A percentile compares a stretch with the other conserved stretches of the same genome.
Conservation (phyloP, 2,888 invertebrate species). For the Tenodera sinensis region DNA sequence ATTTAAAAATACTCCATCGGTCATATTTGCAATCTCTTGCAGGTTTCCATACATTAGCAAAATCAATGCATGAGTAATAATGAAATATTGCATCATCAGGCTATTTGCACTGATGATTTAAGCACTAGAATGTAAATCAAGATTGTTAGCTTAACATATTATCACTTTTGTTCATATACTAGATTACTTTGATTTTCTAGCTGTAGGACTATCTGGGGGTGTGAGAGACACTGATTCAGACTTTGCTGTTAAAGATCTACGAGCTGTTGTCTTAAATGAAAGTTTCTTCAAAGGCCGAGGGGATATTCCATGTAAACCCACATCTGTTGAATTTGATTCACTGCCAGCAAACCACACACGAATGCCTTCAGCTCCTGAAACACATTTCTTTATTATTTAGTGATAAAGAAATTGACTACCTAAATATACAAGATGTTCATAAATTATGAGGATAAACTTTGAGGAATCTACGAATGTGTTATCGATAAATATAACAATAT, state of each 20-base stretch:
- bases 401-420: too few relatives aligned
- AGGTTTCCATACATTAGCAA: background rate
- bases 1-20: background rate
- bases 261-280: conserved; percentile 54
- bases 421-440: too few relatives aligned
- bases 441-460: too few relatives aligned
- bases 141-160: background rate
- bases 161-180: background rate
- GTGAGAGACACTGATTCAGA: conserved; percentile 34
- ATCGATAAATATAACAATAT: too few relatives aligned
- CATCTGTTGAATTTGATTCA: conserved; percentile 34
- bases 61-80: background rate
- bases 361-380: conserved; percentile 37
- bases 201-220: conserved; percentile 38
- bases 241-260: conserved; percentile 27
- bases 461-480: too few relatives aligned
- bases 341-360: conserved; percentile 54
- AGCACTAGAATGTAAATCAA: background rate
- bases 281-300: conserved; percentile 69
- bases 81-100: background rate
- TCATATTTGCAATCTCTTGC: background rate
- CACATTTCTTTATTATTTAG: conserved; percentile 17
- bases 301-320: conserved; percentile 52
- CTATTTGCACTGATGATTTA: background rate
- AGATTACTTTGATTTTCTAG: conserved; percentile 37